Evolutionary conservation across 2,797 vertebrate species (phyloP), one percentile per base, ranked within the genome.

Genomic region (Aldrovandia affinis): DNA sequence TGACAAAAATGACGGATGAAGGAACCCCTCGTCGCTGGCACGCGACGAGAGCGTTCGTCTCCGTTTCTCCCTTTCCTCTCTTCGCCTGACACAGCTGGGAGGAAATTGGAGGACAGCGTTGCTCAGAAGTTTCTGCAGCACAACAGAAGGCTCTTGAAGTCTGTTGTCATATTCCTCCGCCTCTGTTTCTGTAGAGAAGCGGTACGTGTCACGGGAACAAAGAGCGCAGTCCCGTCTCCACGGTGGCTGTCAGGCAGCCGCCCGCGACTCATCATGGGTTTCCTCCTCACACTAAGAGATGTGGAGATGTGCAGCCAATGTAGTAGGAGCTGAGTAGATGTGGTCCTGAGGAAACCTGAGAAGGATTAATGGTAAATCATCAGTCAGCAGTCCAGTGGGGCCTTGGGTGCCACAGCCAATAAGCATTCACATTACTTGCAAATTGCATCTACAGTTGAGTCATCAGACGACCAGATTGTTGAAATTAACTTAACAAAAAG

Each of bases 71-170:
- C 57, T 59, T 25, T 83, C 30, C 55, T 42, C 42, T 78, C 75
- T 77, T n/a, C 2, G 70, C 36, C 3, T 39, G 22, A 52, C 59
- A 65, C 50, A 79, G 36, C 47, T 33, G 79, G 50, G 47, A 75
- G 33, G 52, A 55, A 59, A 20, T n/a, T 81, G 83, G 8, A 81
- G 77, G 50, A 78, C 36, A 70, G 63, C 28, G 39, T 81, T 84
- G 33, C 25, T 30, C 36, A 73, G 52, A 70, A 47, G 50, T 81
- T 81, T 81, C 28, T 42, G n/a, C 8, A 57, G 33, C 39, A 77
- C 47, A 57, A 55, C 63, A 25, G 36, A 73, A 44, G 65, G 30
- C 50, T 77, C 83, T 84, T 84, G 79, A 83, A 83, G 83, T 80
- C 83, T 80, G 55, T 68, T 80, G 75, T 83, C 42, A 44, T 80